Evolutionary conservation across 2,797 vertebrate species (phyloP).

Genomic region (Valencia hispanica): DNA sequence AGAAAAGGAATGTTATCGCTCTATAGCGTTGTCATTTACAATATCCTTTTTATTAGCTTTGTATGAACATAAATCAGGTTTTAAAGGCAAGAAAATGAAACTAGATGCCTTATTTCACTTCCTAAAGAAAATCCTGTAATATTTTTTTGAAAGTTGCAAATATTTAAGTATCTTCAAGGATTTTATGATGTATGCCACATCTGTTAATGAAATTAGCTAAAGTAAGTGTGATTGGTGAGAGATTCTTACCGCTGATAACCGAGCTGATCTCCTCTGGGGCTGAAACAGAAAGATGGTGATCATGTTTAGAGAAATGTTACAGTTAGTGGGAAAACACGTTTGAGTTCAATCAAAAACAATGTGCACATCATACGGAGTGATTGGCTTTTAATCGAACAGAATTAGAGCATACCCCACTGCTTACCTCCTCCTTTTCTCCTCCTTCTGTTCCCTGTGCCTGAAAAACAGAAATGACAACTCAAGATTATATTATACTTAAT

Average conservation of each 20-base stretch:
- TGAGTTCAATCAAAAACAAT: not conserved
- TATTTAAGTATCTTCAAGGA: not conserved
- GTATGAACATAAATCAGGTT: not conserved
- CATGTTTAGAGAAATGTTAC: constrained; percentile 2
- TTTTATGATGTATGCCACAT: not conserved
- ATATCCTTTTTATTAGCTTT: constrained; percentile 1
- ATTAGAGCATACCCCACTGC: constrained; percentile 15
- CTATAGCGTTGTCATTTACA: not conserved
- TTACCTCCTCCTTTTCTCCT: constrained; percentile 89
- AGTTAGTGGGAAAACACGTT: not conserved
- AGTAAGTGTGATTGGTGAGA: constrained; percentile 3
- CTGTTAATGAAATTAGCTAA: not conserved
- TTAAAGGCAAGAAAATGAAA: not conserved
- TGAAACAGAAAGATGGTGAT: constrained; percentile 61
- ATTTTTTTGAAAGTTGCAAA: not conserved
- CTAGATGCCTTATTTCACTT: not conserved
- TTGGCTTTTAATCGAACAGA: constrained; percentile 11
- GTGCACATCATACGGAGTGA: not conserved
- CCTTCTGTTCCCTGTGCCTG: constrained; percentile 81
- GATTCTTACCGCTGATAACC: constrained; percentile 90
- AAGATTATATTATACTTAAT: constrained; percentile 12
- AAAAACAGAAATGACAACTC: constrained; percentile 50
- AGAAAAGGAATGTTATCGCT: not conserved
- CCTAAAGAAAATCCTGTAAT: not conserved
- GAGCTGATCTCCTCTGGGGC: constrained; percentile 94